Evolutionary conservation across 2,888 invertebrate species (phyloP).

Genomic region (Bombylius major): DNA sequence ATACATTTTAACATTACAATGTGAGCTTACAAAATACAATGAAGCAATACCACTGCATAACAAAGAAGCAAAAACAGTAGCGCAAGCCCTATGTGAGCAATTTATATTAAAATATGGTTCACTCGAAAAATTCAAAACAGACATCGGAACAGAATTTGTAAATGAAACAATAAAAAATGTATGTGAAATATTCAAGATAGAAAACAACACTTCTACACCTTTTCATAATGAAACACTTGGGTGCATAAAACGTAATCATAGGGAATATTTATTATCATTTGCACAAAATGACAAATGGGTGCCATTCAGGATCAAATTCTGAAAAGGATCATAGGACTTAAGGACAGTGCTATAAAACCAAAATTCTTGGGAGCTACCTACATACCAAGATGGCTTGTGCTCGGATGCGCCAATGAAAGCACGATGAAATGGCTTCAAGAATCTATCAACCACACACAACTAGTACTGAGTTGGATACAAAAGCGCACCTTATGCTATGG

Average conservation of each 20-base stretch:
- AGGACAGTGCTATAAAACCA: too few species aligned
- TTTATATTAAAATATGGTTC: constrained; percentile 15
- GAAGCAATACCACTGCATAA: constrained; percentile 14
- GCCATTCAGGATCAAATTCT: too few species aligned
- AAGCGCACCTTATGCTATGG: too few species aligned
- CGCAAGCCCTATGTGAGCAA: constrained; percentile 16
- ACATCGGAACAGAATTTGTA: constrained; percentile 13
- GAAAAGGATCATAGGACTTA: too few species aligned
- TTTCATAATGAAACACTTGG: constrained; percentile 15
- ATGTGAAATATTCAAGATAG: constrained; percentile 5
- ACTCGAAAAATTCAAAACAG: constrained; percentile 11
- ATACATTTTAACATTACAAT: constrained; percentile 1
- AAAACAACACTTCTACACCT: constrained; percentile 10
- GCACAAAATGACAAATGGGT: constrained; percentile 9
- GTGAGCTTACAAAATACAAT: constrained; percentile 8
- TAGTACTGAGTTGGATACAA: too few species aligned
- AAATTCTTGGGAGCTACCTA: too few species aligned
- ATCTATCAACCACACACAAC: too few species aligned
- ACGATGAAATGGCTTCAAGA: too few species aligned
- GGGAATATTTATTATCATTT: constrained; percentile 14
- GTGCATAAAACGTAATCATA: constrained; percentile 15
- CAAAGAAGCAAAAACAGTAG: constrained; percentile 17
- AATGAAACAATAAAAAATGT: constrained; percentile 9
- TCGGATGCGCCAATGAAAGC: too few species aligned
- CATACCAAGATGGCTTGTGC: too few species aligned